Percentiles rank a stretch among this genome's conserved stretches.
Evolutionary conservation across 2,113 vertebrate genomes (phyloP).

Genomic region (Anser brachyrhynchus): DNA sequence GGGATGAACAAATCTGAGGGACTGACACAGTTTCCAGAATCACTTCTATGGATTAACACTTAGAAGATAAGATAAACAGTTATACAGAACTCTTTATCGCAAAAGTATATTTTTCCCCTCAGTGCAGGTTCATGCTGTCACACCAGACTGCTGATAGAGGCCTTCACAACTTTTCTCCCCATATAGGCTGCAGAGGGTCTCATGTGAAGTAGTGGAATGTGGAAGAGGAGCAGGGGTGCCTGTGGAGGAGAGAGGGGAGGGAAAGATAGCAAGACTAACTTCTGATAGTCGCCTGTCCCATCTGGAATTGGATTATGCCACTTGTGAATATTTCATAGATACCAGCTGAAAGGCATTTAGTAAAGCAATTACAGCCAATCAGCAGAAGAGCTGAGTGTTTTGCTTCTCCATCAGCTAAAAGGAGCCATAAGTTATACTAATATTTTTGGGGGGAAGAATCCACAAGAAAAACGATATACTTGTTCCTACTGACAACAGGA

Average conservation of each 20-base stretch:
- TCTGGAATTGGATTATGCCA: constrained; percentile 17
- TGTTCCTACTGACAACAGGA: background rate
- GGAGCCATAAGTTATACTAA: background rate
- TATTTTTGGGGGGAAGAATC: background rate
- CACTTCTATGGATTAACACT: constrained; percentile 23
- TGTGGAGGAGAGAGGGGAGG: background rate
- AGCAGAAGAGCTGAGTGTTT: background rate
- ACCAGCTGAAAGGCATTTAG: constrained; percentile 35
- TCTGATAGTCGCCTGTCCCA: background rate
- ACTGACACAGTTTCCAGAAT: background rate
- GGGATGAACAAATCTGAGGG: background rate
- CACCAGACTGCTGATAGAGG: background rate
- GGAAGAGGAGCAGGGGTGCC: background rate
- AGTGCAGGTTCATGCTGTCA: background rate
- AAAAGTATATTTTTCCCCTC: background rate
- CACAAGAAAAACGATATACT: background rate
- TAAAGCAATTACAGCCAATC: constrained; percentile 41
- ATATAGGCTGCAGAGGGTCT: background rate
- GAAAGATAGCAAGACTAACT: constrained; percentile 2
- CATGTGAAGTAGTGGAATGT: background rate
- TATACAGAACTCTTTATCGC: rapidly evolving
- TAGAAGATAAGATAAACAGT: constrained; percentile 27
- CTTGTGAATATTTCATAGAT: constrained; percentile 31
- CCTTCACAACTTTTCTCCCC: background rate
- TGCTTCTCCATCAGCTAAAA: background rate